These are phyloP conservation scores for Nemapogon koenigi DNA, from an alignment of 2,888 invertebrate species.

Conservation along the genomic window DNA sequence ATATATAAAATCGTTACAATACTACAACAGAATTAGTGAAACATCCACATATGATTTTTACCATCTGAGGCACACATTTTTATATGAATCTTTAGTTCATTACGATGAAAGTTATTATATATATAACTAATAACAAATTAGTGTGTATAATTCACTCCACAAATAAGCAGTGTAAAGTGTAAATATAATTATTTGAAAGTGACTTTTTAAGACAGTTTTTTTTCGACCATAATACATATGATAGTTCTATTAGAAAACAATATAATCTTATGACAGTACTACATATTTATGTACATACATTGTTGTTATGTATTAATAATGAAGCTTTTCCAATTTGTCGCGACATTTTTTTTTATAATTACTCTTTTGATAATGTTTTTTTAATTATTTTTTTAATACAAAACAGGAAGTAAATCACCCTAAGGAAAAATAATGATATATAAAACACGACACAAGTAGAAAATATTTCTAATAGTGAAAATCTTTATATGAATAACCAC, in stretches of 20 bases:
- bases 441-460: constrained; percentile 55
- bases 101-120: too few species aligned
- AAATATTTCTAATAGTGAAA: constrained; percentile 42
- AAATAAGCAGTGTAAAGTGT: too few species aligned
- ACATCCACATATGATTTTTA: background rate
- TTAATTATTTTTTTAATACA: constrained; percentile 33
- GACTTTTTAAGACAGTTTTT: too few species aligned
- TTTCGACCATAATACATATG: too few species aligned
- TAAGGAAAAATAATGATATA: constrained; percentile 55
- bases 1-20: constrained; percentile 33
- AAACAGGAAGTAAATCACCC: constrained; percentile 55
- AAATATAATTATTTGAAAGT: too few species aligned
- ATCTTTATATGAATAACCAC: too few species aligned
- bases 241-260: too few species aligned
- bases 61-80: background rate
- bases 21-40: background rate
- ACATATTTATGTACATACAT: constrained; percentile 1
- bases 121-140: too few species aligned
- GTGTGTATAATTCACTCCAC: too few species aligned
- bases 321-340: constrained; percentile 28
- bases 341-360: constrained; percentile 44
- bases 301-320: constrained; percentile 16
- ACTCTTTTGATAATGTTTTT: too few species aligned
- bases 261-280: constrained; percentile 3
- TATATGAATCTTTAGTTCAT: too few species aligned